Conservation (phyloP, 2,113 vertebrate genomes). For the Melierax canorus region DNA sequence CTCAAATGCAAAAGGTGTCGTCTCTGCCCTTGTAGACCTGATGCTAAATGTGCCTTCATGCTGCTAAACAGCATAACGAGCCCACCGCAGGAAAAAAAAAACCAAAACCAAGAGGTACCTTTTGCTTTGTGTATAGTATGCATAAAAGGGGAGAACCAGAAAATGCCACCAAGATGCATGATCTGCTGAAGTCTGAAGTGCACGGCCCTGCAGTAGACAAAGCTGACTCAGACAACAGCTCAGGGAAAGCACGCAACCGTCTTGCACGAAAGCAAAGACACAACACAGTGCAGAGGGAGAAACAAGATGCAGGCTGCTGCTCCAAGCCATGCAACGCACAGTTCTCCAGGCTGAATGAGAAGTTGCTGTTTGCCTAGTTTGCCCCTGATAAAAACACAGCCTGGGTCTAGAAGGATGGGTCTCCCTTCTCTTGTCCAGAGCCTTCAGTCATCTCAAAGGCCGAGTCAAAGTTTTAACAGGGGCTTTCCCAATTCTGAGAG, state of each 20-base stretch:
- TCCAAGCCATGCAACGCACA: background rate
- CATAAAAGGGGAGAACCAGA: background rate
- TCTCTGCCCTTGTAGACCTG: background rate
- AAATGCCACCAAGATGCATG: background rate
- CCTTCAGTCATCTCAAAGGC: background rate
- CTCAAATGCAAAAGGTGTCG: background rate
- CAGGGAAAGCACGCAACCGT: background rate
- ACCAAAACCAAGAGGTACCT: background rate
- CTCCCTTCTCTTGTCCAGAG: background rate
- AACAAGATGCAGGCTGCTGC: rapidly evolving
- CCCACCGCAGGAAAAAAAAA: background rate
- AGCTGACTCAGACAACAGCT: background rate
- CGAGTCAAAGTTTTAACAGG: rapidly evolving
- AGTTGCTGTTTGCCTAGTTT: background rate
- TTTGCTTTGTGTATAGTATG: background rate
- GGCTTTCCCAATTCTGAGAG: background rate
- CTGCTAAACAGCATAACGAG: background rate
- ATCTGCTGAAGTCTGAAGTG: background rate
- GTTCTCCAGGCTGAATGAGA: background rate
- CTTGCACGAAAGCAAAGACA: background rate
- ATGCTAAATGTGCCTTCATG: background rate
- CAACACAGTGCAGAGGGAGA: too few species aligned
- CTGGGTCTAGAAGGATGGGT: background rate
- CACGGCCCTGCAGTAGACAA: background rate
- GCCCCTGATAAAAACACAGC: background rate